Conservation (phyloP, 2,113 vertebrate species). For the Muntiacus muntjak region DNA sequence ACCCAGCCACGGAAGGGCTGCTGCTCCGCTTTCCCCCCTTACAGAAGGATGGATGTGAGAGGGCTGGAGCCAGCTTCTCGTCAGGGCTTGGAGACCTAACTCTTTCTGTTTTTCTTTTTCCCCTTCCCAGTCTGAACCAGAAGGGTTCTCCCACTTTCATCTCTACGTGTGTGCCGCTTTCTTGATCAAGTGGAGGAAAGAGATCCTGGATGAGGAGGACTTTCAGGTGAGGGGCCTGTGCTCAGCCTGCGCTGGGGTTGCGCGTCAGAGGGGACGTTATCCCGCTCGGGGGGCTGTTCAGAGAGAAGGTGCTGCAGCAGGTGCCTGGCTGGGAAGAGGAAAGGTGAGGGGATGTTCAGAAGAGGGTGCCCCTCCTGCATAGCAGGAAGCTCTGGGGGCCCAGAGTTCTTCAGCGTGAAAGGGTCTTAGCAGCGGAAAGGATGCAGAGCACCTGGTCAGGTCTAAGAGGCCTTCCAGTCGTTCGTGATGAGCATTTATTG, state of each 20-base stretch:
- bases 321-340: background rate
- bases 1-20: no score
- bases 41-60: background rate
- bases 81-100: background rate
- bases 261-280: background rate
- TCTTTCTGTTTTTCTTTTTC: background rate
- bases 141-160: conserved; percentile 96
- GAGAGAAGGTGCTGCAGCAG: background rate
- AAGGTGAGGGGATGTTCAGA: background rate
- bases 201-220: conserved; percentile 94
- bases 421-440: background rate
- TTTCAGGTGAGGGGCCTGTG: conserved; percentile 87
- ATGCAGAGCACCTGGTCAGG: background rate
- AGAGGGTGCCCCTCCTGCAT: background rate
- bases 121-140: conserved; percentile 88
- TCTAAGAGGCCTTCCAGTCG: background rate
- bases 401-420: background rate
- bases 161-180: conserved; percentile 95
- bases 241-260: background rate
- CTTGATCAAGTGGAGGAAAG: conserved; percentile 95
- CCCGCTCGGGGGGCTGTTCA: background rate
- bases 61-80: background rate
- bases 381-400: background rate
- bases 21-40: background rate
- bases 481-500: background rate